Conservation (phyloP, 2,797 vertebrate genomes). For the Lithobates sylvaticus region DNA sequence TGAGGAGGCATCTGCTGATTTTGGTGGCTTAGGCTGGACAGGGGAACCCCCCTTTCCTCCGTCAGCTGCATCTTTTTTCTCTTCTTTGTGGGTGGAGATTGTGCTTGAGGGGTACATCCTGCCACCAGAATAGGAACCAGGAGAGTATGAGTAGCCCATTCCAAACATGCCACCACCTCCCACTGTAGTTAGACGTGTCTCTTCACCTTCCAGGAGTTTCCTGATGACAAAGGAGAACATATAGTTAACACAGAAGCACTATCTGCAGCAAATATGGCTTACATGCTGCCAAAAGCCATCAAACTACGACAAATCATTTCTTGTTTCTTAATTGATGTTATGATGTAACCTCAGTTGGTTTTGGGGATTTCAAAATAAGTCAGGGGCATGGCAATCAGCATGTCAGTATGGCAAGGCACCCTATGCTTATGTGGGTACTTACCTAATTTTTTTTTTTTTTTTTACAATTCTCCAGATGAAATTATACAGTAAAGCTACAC, state of each 20-base stretch:
- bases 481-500: too few species aligned
- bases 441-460: too few species aligned
- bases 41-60: constrained; percentile 30
- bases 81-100: constrained; percentile 51
- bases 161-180: constrained; percentile 72
- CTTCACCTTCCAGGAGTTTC: constrained; percentile 86
- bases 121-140: constrained; percentile 72
- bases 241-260: not conserved
- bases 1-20: constrained; percentile 43
- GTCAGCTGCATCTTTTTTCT: constrained; percentile 33
- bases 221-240: constrained; percentile 65
- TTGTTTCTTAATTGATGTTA: not conserved
- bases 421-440: too few species aligned
- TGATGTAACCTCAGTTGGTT: too few species aligned
- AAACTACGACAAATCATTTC: not conserved
- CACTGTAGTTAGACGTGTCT: constrained; percentile 81
- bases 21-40: constrained; percentile 45
- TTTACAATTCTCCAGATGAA: too few species aligned
- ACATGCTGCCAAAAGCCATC: not conserved
- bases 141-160: constrained; percentile 72
- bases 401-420: too few species aligned
- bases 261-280: not conserved
- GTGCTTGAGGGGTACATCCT: constrained; percentile 75
- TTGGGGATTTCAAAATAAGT: too few species aligned
- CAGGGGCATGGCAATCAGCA: too few species aligned